phyloP scores from a whole-genome alignment of 2,797 vertebrate species.

The Morus bassanus region DNA sequence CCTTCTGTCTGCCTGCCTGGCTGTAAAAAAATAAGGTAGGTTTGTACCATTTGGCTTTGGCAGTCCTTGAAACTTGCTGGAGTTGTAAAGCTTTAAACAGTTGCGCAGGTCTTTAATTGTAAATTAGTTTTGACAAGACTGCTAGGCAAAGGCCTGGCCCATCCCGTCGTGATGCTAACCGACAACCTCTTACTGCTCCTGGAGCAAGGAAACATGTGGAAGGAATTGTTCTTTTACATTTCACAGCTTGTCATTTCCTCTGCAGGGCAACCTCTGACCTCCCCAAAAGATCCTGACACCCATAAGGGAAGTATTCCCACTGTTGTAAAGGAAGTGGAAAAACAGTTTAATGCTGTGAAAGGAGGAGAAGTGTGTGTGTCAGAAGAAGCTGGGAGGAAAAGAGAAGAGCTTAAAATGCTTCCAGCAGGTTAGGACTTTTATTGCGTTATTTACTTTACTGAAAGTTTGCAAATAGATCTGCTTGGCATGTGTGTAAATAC shows the following conservation, averaged over 20 bases:
- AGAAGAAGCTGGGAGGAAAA: constrained; percentile 65
- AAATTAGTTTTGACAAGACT: constrained; percentile 95
- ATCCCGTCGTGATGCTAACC: constrained; percentile 87
- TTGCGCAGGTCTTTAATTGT: constrained; percentile 88
- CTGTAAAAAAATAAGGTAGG: constrained; percentile 64
- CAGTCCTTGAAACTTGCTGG: constrained; percentile 80
- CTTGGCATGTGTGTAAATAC: background rate
- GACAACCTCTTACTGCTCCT: constrained; percentile 89
- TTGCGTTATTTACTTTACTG: background rate
- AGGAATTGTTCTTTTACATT: constrained; percentile 99
- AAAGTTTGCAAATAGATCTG: constrained; percentile 2
- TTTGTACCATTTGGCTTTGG: constrained; percentile 80
- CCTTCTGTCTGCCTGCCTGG: background rate
- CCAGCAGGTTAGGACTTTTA: constrained; percentile 76
- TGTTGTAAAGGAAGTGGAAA: constrained; percentile 79
- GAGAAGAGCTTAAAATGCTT: constrained; percentile 79
- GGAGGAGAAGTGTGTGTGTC: constrained; percentile 66
- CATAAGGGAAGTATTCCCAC: constrained; percentile 93
- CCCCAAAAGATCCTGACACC: constrained; percentile 89
- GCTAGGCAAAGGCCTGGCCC: constrained; percentile 86
- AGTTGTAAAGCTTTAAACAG: constrained; percentile 90
- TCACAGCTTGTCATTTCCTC: constrained; percentile 99
- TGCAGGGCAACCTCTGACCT: constrained; percentile 92
- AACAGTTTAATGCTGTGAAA: constrained; percentile 82
- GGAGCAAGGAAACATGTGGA: constrained; percentile 95